Evolutionary conservation across 1,140 invertebrate genomes (phyloP), one percentile per base, ranked within the genome.

Genomic region (Micrasema minimum): DNA sequence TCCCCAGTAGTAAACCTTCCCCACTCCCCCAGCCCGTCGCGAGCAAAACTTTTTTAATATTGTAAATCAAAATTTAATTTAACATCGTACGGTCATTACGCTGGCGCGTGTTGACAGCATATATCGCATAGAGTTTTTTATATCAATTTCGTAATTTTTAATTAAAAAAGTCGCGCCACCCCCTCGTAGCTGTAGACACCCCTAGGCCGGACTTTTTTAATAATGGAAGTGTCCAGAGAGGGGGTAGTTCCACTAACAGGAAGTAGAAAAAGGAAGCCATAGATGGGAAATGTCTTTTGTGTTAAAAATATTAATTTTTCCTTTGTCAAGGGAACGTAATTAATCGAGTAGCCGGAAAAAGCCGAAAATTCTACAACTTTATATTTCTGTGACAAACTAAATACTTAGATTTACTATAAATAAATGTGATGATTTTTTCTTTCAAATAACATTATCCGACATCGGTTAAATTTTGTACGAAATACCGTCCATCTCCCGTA

Each of bases 91-190:
- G 66, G 72, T 75, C 73, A 75, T 75, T 75, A 75, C 66, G 69
- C 26, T 31, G 65, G 71, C 53, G 55, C 71, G 71, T 69, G 73
- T 74, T 75, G 73, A 75, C 73, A 72, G 66, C 73, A 75, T 69
- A 75, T 66, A 72, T 75, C 73, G 69, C 65, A 12, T 41, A 38
- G 62, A 50, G 61, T 72, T 70, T 72, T 70, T 72, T 83, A 83
- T 84, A 84, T 83, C 82, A 85, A 84, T 85, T 83, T 84, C 81
- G 84, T 84, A 83, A 85, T 84, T 84, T 84, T 85, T 84, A 85
- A 83, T 84, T 83, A 85, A 85, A 84, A 76, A 82, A 85, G 83
- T 82, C 82, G 80, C 82, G 80, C 51, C 31, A 38, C 37, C 66
- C 81, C 80, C 81, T 80, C 77, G 0, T 23, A 81, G 79, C 78